phyloP scores from a whole-genome alignment of 2,888 invertebrate genomes.

The Luperina nickerlii region DNA sequence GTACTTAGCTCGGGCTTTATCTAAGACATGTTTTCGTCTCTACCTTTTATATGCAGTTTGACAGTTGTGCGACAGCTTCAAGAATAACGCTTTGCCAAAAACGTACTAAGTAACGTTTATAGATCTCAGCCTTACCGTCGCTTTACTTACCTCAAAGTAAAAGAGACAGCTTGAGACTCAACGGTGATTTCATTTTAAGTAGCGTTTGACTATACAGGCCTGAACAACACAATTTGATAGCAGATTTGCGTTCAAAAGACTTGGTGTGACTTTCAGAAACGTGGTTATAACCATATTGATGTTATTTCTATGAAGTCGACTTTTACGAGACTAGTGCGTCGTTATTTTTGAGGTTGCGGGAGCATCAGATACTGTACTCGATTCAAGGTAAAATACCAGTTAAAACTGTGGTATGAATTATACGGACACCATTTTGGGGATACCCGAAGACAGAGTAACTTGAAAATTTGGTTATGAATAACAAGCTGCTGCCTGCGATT shows the following conservation, averaged over 20 bases:
- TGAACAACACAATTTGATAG: not conserved
- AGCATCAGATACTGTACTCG: not conserved
- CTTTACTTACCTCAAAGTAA: too few relatives aligned
- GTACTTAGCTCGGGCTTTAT: not conserved
- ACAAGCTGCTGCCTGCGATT: too few relatives aligned
- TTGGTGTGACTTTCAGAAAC: not conserved
- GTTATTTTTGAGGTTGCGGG: not conserved
- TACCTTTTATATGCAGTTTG: too few relatives aligned
- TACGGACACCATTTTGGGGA: not conserved
- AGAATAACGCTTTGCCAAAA: too few relatives aligned
- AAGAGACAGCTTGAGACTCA: too few relatives aligned
- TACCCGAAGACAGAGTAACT: constrained; percentile 1
- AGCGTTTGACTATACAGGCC: not conserved
- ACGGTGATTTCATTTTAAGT: too few relatives aligned
- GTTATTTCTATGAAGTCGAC: not conserved
- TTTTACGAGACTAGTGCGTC: not conserved
- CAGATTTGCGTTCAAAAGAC: not conserved
- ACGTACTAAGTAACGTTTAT: too few relatives aligned
- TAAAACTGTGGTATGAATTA: constrained; percentile 14
- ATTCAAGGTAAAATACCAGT: not conserved
- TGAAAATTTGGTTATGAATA: not conserved
- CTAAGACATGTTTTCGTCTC: not conserved
- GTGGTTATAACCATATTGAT: not conserved
- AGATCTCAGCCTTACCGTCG: too few relatives aligned
- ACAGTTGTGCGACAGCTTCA: too few relatives aligned